A percentile compares a stretch with the other conserved stretches of the same genome.
These are phyloP conservation scores for Petrocephalus schoutedeni DNA, from an alignment of 2,797 vertebrate species.

Conservation along the genomic window DNA sequence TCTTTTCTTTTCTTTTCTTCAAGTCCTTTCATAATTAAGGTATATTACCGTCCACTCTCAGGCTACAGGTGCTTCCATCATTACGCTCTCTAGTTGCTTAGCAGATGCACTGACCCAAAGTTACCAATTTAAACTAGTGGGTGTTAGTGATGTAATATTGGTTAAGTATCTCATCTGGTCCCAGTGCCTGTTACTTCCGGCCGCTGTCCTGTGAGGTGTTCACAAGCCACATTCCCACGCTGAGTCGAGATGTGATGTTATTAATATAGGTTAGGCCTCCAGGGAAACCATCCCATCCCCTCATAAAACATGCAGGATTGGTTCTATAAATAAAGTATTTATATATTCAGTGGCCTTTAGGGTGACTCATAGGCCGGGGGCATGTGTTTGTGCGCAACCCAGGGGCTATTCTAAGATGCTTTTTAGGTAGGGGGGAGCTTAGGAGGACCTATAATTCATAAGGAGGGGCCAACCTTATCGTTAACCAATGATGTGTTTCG, in stretches of 20 bases:
- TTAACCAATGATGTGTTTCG: not conserved
- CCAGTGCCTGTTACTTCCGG: not conserved
- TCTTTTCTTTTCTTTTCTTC: too few species aligned
- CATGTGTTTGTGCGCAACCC: not conserved
- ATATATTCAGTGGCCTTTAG: constrained; percentile 59
- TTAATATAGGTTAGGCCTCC: constrained; percentile 35
- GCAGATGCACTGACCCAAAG: not conserved
- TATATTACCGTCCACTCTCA: not conserved
- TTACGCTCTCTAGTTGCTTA: not conserved
- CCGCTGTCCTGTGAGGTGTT: not conserved
- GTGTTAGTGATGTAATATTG: not conserved
- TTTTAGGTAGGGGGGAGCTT: not conserved
- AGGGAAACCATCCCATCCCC: constrained; percentile 47
- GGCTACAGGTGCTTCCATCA: not conserved
- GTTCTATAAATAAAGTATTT: constrained; percentile 65
- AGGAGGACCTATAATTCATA: not conserved
- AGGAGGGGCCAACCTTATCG: not conserved
- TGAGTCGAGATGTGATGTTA: not conserved
- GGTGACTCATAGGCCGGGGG: constrained; percentile 44
- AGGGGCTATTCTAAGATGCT: not conserved
- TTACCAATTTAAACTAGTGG: not conserved
- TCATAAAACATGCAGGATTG: constrained; percentile 63
- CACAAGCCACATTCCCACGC: not conserved
- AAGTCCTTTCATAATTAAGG: not conserved
- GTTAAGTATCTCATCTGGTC: not conserved